These are phyloP conservation scores for Leucosticte australis DNA, from an alignment of 2,113 vertebrate species.

Conservation along the genomic window DNA sequence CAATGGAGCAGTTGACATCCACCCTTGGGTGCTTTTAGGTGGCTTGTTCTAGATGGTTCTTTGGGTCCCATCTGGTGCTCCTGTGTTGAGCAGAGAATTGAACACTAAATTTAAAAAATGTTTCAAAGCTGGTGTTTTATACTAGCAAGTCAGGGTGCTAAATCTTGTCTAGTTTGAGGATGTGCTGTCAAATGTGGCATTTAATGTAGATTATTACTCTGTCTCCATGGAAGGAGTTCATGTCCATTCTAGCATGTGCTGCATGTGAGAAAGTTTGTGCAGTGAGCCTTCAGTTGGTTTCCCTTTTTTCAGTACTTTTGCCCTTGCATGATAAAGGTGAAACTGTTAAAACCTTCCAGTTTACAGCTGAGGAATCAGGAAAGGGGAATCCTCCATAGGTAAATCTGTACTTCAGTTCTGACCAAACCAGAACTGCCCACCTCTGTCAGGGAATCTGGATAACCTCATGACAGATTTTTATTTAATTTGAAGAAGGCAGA, in stretches of 20 bases:
- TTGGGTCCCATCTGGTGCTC: neutral
- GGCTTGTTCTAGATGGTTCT: neutral
- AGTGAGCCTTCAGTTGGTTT: neutral
- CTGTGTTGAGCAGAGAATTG: neutral
- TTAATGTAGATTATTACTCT: neutral
- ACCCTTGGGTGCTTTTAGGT: neutral
- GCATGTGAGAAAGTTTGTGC: neutral
- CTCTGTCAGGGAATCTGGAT: neutral
- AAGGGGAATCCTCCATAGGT: neutral
- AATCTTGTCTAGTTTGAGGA: neutral
- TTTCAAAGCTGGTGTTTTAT: neutral
- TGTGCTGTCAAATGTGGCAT: neutral
- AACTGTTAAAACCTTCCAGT: neutral
- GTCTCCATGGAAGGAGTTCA: neutral
- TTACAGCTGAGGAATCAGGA: neutral
- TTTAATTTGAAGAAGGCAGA: neutral
- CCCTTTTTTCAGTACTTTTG: neutral
- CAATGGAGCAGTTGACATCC: neutral
- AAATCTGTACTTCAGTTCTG: neutral
- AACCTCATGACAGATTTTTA: neutral
- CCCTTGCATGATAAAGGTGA: neutral
- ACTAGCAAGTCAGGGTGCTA: neutral
- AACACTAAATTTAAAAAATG: neutral
- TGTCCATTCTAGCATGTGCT: neutral
- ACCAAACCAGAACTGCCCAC: neutral